Conservation (phyloP, 2,113 vertebrate species). For the Actenoides lindsayi region DNA sequence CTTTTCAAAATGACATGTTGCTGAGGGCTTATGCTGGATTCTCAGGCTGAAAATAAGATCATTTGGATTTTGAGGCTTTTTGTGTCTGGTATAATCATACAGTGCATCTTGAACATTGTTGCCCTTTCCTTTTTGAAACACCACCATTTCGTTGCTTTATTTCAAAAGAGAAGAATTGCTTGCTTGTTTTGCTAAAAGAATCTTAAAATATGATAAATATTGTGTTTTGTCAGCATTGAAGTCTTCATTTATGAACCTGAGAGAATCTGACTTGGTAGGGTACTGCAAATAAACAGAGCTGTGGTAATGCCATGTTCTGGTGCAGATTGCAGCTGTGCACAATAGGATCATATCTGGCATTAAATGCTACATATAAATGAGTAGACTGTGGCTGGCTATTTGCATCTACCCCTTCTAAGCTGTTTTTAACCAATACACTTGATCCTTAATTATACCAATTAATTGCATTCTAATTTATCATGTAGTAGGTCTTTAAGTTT, state of each 20-base stretch:
- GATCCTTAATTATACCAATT: background rate
- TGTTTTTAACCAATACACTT: background rate
- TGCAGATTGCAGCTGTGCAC: background rate
- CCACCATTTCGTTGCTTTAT: background rate
- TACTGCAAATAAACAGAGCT: background rate
- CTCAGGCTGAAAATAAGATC: background rate
- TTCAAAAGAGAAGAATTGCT: background rate
- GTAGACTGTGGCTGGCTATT: background rate
- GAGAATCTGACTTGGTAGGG: background rate
- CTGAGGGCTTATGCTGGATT: background rate
- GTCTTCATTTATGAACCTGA: background rate
- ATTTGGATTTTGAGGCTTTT: background rate
- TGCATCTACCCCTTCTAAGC: background rate
- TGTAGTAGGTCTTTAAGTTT: background rate
- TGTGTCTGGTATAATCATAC: background rate
- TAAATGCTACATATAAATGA: background rate
- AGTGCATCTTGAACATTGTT: background rate
- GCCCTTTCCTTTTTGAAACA: background rate
- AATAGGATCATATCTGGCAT: background rate
- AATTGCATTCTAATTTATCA: background rate
- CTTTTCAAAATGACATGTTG: background rate
- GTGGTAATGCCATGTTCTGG: background rate
- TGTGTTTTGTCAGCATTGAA: background rate
- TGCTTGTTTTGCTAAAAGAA: background rate
- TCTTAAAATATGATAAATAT: background rate